Evolutionary conservation across 1,140 invertebrate genomes (phyloP), one percentile per base, ranked within the genome.

Genomic region (Mesaphorura yosii): DNA sequence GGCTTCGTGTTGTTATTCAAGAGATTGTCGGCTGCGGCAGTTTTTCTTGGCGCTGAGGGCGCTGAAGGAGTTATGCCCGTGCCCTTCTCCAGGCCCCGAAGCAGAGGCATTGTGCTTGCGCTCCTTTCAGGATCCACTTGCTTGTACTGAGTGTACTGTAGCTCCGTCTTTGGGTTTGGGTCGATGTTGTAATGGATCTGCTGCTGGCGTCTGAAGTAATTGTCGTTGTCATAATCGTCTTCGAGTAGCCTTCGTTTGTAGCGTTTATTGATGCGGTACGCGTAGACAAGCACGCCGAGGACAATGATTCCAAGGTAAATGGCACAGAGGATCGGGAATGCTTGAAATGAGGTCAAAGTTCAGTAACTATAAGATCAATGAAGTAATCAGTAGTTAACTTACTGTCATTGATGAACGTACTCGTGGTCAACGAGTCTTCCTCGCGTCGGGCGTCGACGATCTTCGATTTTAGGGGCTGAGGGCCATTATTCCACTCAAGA

Each of bases 131-230:
- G 51, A 26, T 54, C 45, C 19, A 50, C 20, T 1, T 29, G 15
- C 20, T 44, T 51, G 34, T 59, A 59, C 12, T 29, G 40, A 17
- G 26, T 29, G 22, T 52, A 59, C 31, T 54, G 22, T 4, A 48
- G 27, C 14, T 47, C 34, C 1, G 40, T 52, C 15, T 53, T 46
- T n/a, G n/a, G n/a, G 22, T 20, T 23, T 14, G 44, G 48, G n/a
- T 50, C 51, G 6, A 44, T 42, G 19, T 55, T 56, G 17, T 56
- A 46, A n/a, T 55, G 50, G 14, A 48, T n/a, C 7, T 42, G 59
- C 17, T 40, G 45, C 6, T 52, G 60, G 64, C 72, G 74, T 58
- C 69, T 76, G 63, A 72, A 69, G 44, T 49, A 62, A 25, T 45
- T 22, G 25, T 65, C 62, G 31, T 66, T 63, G 22, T 62, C 64